Base-by-base conservation (phyloP, 2,888 invertebrate genomes). In the Amorpha juglandis region DNA sequence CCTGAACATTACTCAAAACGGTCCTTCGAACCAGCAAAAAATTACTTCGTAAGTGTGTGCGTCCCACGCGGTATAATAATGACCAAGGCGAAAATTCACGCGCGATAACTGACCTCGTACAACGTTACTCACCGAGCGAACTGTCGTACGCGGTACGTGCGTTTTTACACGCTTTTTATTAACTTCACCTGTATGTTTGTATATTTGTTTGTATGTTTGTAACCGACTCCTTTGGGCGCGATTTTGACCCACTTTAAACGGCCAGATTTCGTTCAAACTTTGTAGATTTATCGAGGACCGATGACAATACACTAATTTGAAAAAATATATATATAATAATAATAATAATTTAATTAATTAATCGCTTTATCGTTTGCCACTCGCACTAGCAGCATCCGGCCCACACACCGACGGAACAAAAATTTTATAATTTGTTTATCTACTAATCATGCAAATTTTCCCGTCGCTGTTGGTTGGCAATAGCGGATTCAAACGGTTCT, bases 21-120 rank as follows among this genome's bases (percentile, higher is more conserved):
- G 52, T 52, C 52, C 52, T 53, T 35, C 33, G 35, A 53, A 14
- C 16, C 48, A 0, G 11, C 50, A 9, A 58, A n/a, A 33, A 38
- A 14, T 8, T 2, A 16, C 42, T 58, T 58, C 42, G 58, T 58
- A 58, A 42, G 58, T 27, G 38, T 38, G 12, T 19, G 19, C 58
- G 42, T 58, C 42, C 58, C 51, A 67, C 58, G 53, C 50, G 12
- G n/a, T 14, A 58, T 14, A 16, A 27, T 16, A 7, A 52, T 48
- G 58, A 42, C 7, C 33, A 45, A 48, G 12, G 50, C 51, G 38
- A 27, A 50, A 58, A 47, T 19, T 35, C 47, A 35, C 27, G 33
- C 65, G 47, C 66, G 71, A 72, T 79, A 78, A 81, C 80, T 81
- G 81, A 81, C 82, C 82, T 80, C 72, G 66, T 68, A 35, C 73